phyloP scores from a whole-genome alignment of 1,140 invertebrate species.

The Samia ricini region DNA sequence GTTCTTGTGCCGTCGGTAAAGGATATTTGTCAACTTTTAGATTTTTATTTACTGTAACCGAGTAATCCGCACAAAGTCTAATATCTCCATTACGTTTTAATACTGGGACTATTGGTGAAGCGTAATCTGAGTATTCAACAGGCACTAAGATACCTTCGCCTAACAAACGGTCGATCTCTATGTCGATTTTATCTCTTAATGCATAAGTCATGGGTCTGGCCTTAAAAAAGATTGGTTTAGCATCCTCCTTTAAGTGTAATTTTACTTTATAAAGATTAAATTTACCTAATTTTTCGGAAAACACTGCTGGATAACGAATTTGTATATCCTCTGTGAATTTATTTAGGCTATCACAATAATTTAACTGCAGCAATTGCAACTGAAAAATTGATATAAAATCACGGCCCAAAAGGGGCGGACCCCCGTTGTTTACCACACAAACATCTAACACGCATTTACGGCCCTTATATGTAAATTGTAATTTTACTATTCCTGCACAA shows the following conservation, averaged over 20 bases:
- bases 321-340: neutral
- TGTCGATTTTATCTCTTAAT: constrained; percentile 9
- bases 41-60: too few species aligned
- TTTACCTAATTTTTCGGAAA: constrained; percentile 12
- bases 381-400: constrained; percentile 19
- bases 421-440: constrained; percentile 13
- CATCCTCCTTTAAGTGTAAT: constrained; percentile 10
- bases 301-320: constrained; percentile 3
- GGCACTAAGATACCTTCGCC: too few species aligned
- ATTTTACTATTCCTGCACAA: constrained; percentile 2
- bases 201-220: constrained; percentile 10
- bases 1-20: neutral
- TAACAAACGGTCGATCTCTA: too few species aligned
- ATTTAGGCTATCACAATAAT: constrained; percentile 15
- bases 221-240: constrained; percentile 11
- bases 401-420: constrained; percentile 18
- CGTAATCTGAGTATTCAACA: too few species aligned
- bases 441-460: constrained; percentile 3
- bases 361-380: constrained; percentile 14
- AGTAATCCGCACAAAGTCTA: too few species aligned
- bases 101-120: too few species aligned
- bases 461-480: constrained; percentile 9
- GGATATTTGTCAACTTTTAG: neutral
- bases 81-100: too few species aligned
- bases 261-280: constrained; percentile 13